These are phyloP conservation scores for Peromyscus eremicus DNA, from an alignment of 2,797 vertebrate species.

Conservation along the genomic window DNA sequence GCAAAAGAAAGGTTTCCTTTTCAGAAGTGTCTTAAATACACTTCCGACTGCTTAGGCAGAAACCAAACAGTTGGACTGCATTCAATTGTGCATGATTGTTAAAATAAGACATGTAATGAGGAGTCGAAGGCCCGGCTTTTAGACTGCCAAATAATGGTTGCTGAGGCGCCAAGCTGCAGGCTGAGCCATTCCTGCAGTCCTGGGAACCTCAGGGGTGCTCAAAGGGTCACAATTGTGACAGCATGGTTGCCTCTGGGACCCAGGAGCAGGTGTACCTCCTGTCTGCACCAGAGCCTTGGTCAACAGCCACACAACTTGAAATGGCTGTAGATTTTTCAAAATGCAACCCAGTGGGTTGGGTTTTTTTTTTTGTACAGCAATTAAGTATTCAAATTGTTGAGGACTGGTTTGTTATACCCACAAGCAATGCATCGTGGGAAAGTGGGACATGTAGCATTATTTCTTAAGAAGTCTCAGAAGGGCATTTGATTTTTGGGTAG, in stretches of 20 bases:
- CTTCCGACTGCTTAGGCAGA: background rate
- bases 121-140: constrained; percentile 61
- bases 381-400: constrained; percentile 75
- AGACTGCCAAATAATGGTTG: constrained; percentile 55
- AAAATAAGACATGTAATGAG: constrained; percentile 67
- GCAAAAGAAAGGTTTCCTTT: constrained; percentile 1
- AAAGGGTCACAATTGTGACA: constrained; percentile 85
- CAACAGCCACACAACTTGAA: constrained; percentile 77
- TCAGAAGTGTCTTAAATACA: constrained; percentile 30
- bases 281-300: constrained; percentile 72
- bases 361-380: constrained; percentile 30
- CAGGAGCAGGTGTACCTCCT: constrained; percentile 83
- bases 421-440: background rate
- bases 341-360: constrained; percentile 68
- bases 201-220: constrained; percentile 83
- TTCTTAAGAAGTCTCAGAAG: background rate
- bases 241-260: constrained; percentile 83
- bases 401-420: constrained; percentile 22
- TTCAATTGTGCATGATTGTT: background rate
- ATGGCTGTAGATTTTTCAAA: constrained; percentile 79
- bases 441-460: fast-evolving
- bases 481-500: background rate
- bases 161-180: constrained; percentile 76
- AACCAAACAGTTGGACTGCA: background rate
- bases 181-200: constrained; percentile 79